Conservation (phyloP, 2,113 vertebrate species). For the Motacilla tschutschensis region DNA sequence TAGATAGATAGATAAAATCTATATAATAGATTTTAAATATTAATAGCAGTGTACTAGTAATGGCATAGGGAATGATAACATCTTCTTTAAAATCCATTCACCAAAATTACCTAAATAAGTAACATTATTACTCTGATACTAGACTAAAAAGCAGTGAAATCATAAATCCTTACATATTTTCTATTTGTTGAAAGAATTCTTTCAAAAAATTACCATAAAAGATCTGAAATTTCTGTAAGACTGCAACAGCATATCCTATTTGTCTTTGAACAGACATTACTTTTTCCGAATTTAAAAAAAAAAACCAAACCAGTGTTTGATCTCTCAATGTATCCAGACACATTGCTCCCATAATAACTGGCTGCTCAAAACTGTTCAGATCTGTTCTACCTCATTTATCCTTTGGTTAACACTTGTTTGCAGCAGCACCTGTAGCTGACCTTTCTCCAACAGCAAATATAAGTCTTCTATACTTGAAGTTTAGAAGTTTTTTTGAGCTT, state of each 20-base stretch:
- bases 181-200: background rate
- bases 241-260: background rate
- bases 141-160: background rate
- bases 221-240: background rate
- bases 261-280: background rate
- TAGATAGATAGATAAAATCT: no score
- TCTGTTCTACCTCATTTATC: background rate
- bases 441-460: background rate
- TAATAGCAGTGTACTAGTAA: background rate
- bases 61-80: background rate
- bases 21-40: background rate
- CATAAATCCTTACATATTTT: background rate
- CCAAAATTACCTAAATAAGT: background rate
- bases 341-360: background rate
- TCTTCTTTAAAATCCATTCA: background rate
- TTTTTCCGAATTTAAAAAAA: background rate
- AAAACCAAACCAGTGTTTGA: background rate
- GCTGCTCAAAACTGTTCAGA: background rate
- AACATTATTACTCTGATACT: background rate
- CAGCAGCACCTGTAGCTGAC: background rate
- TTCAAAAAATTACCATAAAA: background rate
- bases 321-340: background rate
- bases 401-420: background rate
- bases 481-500: background rate
- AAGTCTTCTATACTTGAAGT: background rate